Percentiles rank a stretch among this genome's conserved stretches.
These are phyloP conservation scores for Sylvicola cinctus DNA, from an alignment of 2,888 invertebrate genomes.

Conservation along the genomic window DNA sequence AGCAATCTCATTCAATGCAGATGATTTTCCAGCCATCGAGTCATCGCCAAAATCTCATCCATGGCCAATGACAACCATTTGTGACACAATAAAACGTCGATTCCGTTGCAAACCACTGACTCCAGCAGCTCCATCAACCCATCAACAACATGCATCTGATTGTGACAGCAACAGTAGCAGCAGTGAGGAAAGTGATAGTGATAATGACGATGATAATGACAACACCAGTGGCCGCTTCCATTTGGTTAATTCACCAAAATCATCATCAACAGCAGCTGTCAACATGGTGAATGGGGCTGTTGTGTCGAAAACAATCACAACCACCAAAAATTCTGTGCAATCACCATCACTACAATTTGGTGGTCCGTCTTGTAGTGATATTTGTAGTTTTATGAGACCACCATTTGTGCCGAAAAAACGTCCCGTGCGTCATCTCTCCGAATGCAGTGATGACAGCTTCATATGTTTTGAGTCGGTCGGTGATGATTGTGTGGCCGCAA, in stretches of 20 bases:
- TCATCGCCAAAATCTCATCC: no score
- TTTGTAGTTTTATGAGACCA: no score
- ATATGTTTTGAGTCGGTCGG: constrained; percentile 11
- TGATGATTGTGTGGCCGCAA: constrained; percentile 8
- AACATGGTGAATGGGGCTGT: neutral
- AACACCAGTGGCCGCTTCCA: neutral
- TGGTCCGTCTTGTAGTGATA: no score
- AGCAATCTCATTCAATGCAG: no score
- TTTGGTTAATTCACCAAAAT: neutral
- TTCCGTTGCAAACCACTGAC: neutral
- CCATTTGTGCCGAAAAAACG: no score
- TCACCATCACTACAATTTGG: no score
- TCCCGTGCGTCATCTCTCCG: constrained; percentile 10
- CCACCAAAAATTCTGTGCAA: constrained; percentile 1
- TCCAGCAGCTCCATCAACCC: neutral
- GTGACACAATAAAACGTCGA: no score
- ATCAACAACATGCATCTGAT: neutral
- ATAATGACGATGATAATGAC: neutral
- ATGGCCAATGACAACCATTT: no score
- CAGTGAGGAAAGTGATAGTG: neutral
- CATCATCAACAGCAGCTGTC: neutral
- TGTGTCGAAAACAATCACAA: neutral
- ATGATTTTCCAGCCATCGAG: no score
- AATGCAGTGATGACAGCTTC: constrained; percentile 14
- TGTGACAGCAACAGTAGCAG: neutral